Percentiles rank a stretch among this genome's conserved stretches.
These are phyloP conservation scores for Agonopterix subpropinquella DNA, from an alignment of 2,888 invertebrate species.

Conservation along the genomic window DNA sequence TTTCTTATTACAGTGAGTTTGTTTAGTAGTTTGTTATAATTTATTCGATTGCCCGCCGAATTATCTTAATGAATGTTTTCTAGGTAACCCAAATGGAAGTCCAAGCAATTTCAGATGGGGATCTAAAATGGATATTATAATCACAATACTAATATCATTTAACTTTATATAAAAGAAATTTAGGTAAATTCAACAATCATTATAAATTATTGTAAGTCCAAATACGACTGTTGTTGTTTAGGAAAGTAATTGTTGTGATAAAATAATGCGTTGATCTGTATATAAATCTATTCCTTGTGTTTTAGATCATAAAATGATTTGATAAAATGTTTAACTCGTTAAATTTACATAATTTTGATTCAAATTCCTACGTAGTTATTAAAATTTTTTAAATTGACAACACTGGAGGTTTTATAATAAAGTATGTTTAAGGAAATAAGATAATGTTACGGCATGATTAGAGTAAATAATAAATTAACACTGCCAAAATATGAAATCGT, in stretches of 20 bases:
- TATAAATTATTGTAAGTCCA: constrained; percentile 45
- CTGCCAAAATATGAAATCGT: constrained; percentile 64
- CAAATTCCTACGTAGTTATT: neutral
- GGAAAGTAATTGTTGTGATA: constrained; percentile 65
- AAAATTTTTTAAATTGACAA: neutral
- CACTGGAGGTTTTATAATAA: neutral
- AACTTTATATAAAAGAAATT: constrained; percentile 3
- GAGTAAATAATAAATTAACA: constrained; percentile 52
- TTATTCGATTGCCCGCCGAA: constrained; percentile 29
- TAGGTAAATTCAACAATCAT: neutral
- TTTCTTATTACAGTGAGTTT: constrained; percentile 15
- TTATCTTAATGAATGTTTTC: constrained; percentile 62
- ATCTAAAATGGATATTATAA: constrained; percentile 53
- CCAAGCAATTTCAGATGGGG: constrained; percentile 61
- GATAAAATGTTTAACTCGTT: constrained; percentile 8
- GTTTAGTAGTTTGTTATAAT: constrained; percentile 7
- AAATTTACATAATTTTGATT: neutral
- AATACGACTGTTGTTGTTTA: constrained; percentile 66
- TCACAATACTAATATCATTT: constrained; percentile 40
- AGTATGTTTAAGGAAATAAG: neutral
- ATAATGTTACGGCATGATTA: neutral
- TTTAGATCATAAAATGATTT: constrained; percentile 45
- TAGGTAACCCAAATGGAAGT: constrained; percentile 74
- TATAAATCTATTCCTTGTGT: constrained; percentile 4
- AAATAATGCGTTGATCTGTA: constrained; percentile 48